These are phyloP conservation scores for Pholis gunnellus DNA, from an alignment of 2,113 vertebrate genomes.

Conservation along the genomic window DNA sequence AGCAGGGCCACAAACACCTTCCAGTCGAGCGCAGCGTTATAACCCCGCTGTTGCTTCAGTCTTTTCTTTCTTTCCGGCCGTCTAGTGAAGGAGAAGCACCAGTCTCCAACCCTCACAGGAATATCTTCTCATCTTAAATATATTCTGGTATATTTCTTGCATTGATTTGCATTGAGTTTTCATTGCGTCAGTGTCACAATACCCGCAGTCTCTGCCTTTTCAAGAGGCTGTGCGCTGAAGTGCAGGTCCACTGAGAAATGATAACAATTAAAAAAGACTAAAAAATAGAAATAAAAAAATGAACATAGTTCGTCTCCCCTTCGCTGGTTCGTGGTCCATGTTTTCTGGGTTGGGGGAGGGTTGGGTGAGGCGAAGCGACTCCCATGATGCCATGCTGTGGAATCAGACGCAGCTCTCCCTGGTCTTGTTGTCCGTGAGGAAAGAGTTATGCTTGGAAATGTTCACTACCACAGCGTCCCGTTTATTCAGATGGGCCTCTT, in stretches of 20 bases:
- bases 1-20: slow-evolving; percentile 30
- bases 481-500: slow-evolving; percentile 94
- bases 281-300: slow-evolving; percentile 69
- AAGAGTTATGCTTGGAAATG: slow-evolving; percentile 89
- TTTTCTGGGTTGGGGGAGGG: not conserved
- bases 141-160: slow-evolving; percentile 83
- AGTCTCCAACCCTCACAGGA: slow-evolving; percentile 72
- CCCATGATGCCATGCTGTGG: slow-evolving; percentile 42
- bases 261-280: slow-evolving; percentile 75
- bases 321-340: slow-evolving; percentile 54
- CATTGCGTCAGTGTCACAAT: slow-evolving; percentile 86
- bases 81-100: slow-evolving; percentile 75
- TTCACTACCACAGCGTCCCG: slow-evolving; percentile 92
- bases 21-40: slow-evolving; percentile 48
- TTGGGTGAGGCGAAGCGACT: slow-evolving; percentile 37
- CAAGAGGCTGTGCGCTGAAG: slow-evolving; percentile 67
- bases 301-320: slow-evolving; percentile 34
- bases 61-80: slow-evolving; percentile 30
- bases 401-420: slow-evolving; percentile 95
- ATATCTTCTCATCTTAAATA: slow-evolving; percentile 80
- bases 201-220: slow-evolving; percentile 69
- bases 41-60: slow-evolving; percentile 48
- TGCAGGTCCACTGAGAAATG: slow-evolving; percentile 77
- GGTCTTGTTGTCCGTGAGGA: slow-evolving; percentile 90
- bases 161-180: slow-evolving; percentile 98